Base-by-base conservation (phyloP, 2,113 vertebrate genomes). In the Tupaia tana region DNA sequence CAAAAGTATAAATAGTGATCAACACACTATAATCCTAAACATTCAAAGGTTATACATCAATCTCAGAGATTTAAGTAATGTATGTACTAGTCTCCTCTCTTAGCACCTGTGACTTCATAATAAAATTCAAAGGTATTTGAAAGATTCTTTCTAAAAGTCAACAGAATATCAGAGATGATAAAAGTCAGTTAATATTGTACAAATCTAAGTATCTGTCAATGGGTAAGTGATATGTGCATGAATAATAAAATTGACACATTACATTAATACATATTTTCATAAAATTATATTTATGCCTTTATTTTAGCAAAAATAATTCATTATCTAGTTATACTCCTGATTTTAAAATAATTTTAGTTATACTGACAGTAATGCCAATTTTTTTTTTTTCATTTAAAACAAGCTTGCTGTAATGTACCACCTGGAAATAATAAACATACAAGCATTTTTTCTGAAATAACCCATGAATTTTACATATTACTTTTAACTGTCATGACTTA, bases 391-490 rank as follows among this genome's bases (percentile, higher is more conserved):
- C n/a, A 27, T 31, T 58, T 64, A 89, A 66, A 74, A 19, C 29
- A 24, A 22, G 10, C 70, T 59, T 91, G 19, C 0, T 19, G 2
- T 8, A 18, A 58, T 56, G 2, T 12, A 71, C 29, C 14, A 84
- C 59, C 25, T 75, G 6, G 19, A 13, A 59, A 43, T 83, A 95
- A 77, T 54, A 86, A 66, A 86, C 16, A 86, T 71, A 66, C 9
- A 81, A 43, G 25, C 9, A 67, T 43, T 78, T 89, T 84, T 95
- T 86, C 43, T 85, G 52, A 86, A 77, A 80, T 81, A 16, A 87
- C 2, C 2, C 63, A 88, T 31, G 6, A 12, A 73, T 94, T 79
- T 63, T 27, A 29, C 6, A 61, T 34, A 70, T 27, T 25, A 73
- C 43, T 18, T 74, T 74, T 92, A 88, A 22, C 2, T 7, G 56